phyloP scores from a whole-genome alignment of 2,113 vertebrate species.

The Gymnorhina tibicen region DNA sequence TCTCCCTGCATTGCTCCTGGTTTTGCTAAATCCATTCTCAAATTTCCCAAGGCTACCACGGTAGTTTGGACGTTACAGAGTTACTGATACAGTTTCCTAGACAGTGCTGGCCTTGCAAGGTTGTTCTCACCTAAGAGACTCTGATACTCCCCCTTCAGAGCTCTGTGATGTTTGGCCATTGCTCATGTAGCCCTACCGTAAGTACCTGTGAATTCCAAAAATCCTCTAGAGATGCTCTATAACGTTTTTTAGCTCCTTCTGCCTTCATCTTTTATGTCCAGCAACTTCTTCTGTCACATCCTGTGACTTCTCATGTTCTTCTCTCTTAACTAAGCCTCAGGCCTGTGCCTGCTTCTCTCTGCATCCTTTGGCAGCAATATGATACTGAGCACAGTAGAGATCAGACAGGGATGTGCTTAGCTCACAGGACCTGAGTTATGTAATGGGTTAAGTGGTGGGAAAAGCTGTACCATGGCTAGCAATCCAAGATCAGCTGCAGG shows the following conservation, averaged over 20 bases:
- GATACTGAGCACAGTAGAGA: not conserved
- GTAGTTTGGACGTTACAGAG: not conserved
- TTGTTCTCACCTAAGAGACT: not conserved
- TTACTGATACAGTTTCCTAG: not conserved
- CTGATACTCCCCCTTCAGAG: not conserved
- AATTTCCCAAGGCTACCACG: not conserved
- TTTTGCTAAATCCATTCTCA: not conserved
- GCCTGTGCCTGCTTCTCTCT: not conserved
- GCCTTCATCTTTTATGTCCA: not conserved
- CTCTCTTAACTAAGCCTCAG: not conserved
- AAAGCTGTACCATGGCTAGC: not conserved
- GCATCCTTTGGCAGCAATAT: not conserved
- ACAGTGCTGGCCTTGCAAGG: not conserved
- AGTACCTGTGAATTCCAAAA: not conserved
- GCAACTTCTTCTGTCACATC: not conserved
- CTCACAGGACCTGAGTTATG: not conserved
- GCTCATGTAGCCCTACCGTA: not conserved
- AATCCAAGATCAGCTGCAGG: not conserved
- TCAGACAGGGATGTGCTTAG: not conserved
- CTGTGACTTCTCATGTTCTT: fast-evolving
- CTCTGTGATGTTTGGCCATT: not conserved
- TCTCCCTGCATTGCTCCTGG: not conserved
- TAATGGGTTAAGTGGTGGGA: not conserved
- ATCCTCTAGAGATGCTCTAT: fast-evolving
- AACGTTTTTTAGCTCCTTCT: not conserved